Base-by-base conservation (phyloP, 2,888 invertebrate genomes). In the Agelastica alni region DNA sequence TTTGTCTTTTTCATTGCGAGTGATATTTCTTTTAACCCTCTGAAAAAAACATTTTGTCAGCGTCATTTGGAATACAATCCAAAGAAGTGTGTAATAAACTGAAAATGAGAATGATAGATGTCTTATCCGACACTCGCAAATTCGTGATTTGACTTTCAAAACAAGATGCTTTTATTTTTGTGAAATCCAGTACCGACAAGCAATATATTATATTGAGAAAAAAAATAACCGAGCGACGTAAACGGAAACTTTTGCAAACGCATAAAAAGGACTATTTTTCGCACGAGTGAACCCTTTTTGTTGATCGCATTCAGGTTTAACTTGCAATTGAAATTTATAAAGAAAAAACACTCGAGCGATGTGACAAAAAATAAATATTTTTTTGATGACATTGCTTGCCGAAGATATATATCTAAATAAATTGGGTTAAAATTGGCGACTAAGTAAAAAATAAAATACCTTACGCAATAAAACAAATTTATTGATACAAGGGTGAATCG, bases 71-170 rank as follows among this genome's bases (percentile, higher is more conserved):
- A 34, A 14, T 17, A 13, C 13, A 3, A 34, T 34, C n/a, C 1
- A 34, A 16, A n/a, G 9, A 34, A 9, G 17, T 34, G 4, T 14
- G 34, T 43, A 43, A 16, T 43, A 30, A 43, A 43, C 26, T 16
- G 43, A 30, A 43, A 26, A 22, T 6, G 28, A 30, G 30, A 30
- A 7, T 42, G 26, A 26, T 37, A 37, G 13, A 37, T 37, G 12
- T 37, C 37, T 37, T 17, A 16, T 37, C 37, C 16, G 4, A 0
- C 13, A 16, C 17, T 3, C 16, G 34, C 34, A 7, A 14, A 43
- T 26, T 5, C 28, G 28, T 43, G 43, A 43, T 43, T 30, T 43
- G 14, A 43, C 43, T 30, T 43, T 43, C 6, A 30, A 43, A 43
- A 43, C 14, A 34, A 34, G 34, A 17, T 4, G 16, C 34, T 6